Conservation (phyloP, 2,888 invertebrate genomes). For the Limenitis camilla region DNA sequence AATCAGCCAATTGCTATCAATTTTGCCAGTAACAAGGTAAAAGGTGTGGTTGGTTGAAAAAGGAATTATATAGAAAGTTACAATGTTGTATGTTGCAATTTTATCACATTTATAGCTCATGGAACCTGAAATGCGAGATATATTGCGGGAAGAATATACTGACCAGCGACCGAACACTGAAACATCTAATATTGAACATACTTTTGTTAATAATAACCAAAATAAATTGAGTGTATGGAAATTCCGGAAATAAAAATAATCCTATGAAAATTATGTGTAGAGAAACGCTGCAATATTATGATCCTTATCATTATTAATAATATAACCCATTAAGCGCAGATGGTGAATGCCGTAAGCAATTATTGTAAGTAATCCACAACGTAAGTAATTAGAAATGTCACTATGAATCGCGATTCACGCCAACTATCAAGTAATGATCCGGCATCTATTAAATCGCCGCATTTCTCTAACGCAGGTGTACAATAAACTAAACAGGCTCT, state of each 20-base stretch:
- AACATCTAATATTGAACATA: too few relatives aligned
- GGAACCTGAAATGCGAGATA: too few relatives aligned
- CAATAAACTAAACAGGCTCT: conserved; percentile 6
- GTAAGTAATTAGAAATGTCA: conserved; percentile 11
- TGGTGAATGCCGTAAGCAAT: neutral
- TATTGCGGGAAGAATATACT: too few relatives aligned
- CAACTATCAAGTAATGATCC: conserved; percentile 11
- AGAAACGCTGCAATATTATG: too few relatives aligned
- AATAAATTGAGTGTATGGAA: too few relatives aligned
- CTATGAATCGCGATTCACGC: conserved; percentile 5
- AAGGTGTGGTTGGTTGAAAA: conserved; percentile 9
- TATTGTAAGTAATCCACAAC: neutral
- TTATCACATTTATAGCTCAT: neutral
- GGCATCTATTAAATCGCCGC: conserved; percentile 3
- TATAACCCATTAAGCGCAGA: neutral
- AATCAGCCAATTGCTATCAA: conserved; percentile 22
- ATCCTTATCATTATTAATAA: too few relatives aligned
- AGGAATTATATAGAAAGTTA: conserved; percentile 2
- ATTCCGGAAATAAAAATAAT: too few relatives aligned
- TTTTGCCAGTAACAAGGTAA: conserved; percentile 17
- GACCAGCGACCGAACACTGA: too few relatives aligned
- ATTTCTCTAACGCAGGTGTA: conserved; percentile 9
- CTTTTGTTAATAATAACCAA: too few relatives aligned
- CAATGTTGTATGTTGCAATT: neutral
- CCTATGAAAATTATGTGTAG: too few relatives aligned